phyloP scores from a whole-genome alignment of 2,797 vertebrate genomes.

The Neomorphus geoffroyi region DNA sequence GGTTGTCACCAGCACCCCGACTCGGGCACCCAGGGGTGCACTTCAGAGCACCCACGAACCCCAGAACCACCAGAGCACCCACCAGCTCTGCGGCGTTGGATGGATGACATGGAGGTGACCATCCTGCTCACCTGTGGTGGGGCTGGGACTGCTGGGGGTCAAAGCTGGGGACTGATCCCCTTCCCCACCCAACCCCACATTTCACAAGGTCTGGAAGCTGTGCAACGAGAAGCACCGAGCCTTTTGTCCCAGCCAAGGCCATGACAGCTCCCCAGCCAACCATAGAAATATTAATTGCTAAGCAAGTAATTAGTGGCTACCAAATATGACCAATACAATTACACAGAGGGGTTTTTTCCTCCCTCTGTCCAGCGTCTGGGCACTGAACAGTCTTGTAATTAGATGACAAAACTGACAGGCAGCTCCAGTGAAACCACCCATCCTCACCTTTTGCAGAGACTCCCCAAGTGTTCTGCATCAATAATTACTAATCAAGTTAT shows the following conservation, averaged over 20 bases:
- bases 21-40: not conserved
- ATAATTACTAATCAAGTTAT: constrained; percentile 74
- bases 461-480: constrained; percentile 76
- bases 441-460: constrained; percentile 75
- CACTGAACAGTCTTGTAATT: constrained; percentile 77
- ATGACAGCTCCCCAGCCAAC: constrained; percentile 27
- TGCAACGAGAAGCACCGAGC: fast-evolving
- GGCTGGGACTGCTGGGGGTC: not conserved
- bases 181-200: not conserved
- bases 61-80: not conserved
- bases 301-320: constrained; percentile 56
- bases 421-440: constrained; percentile 66
- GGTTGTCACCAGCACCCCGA: fast-evolving
- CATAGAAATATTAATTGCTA: constrained; percentile 37
- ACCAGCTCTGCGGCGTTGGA: too few relatives aligned
- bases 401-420: constrained; percentile 85
- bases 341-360: not conserved
- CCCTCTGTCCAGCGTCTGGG: not conserved
- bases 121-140: not conserved
- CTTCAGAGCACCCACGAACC: not conserved
- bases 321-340: constrained; percentile 46
- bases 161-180: not conserved
- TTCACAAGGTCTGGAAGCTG: not conserved
- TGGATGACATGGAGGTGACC: fast-evolving
- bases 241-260: not conserved